Conservation (phyloP, 2,113 vertebrate genomes). For the Daphoenositta chrysoptera region DNA sequence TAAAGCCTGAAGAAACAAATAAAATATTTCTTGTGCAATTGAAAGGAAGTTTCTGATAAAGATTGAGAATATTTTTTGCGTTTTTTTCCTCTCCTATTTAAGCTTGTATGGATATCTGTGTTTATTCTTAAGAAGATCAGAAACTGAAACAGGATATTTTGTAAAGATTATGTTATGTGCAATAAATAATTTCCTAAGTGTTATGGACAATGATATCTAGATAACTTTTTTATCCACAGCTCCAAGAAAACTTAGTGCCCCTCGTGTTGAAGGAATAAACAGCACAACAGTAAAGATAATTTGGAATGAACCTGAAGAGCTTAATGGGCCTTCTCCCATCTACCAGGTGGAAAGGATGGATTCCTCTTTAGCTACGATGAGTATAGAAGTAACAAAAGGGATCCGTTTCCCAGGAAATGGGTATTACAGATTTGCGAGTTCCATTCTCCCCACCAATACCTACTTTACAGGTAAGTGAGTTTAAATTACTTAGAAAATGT, state of each 20-base stretch:
- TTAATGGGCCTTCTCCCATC: slow-evolving; percentile 83
- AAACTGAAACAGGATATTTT: background rate
- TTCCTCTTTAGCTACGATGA: slow-evolving; percentile 76
- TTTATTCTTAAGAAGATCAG: background rate
- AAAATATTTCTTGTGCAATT: background rate
- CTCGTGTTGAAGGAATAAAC: slow-evolving; percentile 74
- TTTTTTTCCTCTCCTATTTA: background rate
- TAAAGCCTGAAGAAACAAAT: background rate
- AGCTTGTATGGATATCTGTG: background rate
- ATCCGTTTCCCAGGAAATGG: slow-evolving; percentile 82
- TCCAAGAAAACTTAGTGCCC: slow-evolving; percentile 76
- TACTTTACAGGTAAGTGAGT: slow-evolving; percentile 86
- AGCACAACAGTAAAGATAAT: slow-evolving; percentile 74
- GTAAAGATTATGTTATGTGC: background rate
- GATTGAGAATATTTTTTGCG: background rate
- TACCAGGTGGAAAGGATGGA: slow-evolving; percentile 88
- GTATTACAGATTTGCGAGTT: slow-evolving; percentile 81
- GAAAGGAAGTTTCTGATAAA: background rate
- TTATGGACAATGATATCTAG: background rate
- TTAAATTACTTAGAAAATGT: background rate
- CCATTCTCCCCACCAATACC: slow-evolving; percentile 76
- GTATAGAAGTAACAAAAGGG: slow-evolving; percentile 72
- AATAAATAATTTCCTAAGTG: background rate
- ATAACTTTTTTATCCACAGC: slow-evolving; percentile 67
- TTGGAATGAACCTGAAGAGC: slow-evolving; percentile 79